A percentile compares a stretch with the other conserved stretches of the same genome.
Evolutionary conservation across 2,797 vertebrate genomes (phyloP).

Genomic region (Cryptoblepharus egeriae): DNA sequence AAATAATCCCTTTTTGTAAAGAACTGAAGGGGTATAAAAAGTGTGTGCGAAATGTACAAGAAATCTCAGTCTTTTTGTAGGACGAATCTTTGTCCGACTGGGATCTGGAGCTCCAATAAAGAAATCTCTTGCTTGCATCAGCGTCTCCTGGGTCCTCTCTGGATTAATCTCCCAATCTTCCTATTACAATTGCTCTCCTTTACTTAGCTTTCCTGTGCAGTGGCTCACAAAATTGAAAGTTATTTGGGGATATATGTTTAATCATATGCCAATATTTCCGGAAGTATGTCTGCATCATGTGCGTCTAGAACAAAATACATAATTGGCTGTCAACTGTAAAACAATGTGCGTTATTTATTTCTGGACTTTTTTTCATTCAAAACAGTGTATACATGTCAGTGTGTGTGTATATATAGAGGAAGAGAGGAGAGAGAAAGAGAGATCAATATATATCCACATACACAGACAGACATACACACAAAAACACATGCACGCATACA

Average conservation of each 20-base stretch:
- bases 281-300: not conserved
- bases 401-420: not conserved
- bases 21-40: too few relatives aligned
- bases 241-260: not conserved
- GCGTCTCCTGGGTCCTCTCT: too few relatives aligned
- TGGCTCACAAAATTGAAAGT: too few relatives aligned
- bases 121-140: too few relatives aligned
- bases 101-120: too few relatives aligned
- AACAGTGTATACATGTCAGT: not conserved
- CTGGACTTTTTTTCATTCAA: not conserved
- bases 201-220: not conserved
- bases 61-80: too few relatives aligned
- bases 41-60: too few relatives aligned
- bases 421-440: too few relatives aligned
- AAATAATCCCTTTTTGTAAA: too few relatives aligned
- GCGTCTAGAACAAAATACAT: not conserved
- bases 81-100: too few relatives aligned
- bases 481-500: not conserved
- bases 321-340: conserved; percentile 13
- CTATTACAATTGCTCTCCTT: too few relatives aligned
- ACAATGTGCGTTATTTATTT: conserved; percentile 21
- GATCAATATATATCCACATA: not conserved
- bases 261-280: not conserved
- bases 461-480: not conserved
- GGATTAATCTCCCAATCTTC: too few relatives aligned